phyloP scores from a whole-genome alignment of 2,888 invertebrate species.

The Xestoiulus laeticollis region DNA sequence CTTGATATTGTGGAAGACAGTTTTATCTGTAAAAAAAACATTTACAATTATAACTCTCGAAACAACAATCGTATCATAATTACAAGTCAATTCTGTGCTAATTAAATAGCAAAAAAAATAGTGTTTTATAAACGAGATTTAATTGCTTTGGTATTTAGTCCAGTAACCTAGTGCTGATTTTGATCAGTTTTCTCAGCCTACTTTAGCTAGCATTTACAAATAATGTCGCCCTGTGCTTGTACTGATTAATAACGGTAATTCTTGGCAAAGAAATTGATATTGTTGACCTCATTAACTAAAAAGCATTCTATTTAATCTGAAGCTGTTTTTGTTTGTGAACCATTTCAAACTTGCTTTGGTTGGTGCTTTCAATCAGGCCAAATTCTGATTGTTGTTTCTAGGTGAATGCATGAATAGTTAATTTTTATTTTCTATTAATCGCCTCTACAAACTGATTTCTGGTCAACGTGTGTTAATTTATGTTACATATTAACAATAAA shows the following conservation, averaged over 20 bases:
- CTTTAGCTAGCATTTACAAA: neutral
- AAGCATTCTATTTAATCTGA: neutral
- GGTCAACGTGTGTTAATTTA: no score
- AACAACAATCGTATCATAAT: neutral
- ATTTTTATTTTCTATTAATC: no score
- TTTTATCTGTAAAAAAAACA: neutral
- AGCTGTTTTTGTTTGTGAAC: neutral
- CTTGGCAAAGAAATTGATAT: constrained; percentile 11
- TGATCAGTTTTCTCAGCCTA: constrained; percentile 21
- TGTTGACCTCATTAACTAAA: constrained; percentile 5
- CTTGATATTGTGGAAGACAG: neutral
- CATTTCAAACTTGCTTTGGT: neutral
- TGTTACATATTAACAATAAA: no score
- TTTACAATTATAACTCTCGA: neutral
- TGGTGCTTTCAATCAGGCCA: neutral
- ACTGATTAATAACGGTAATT: neutral
- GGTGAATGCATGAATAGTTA: no score
- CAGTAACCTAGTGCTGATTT: neutral
- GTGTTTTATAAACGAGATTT: neutral
- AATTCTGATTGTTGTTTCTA: neutral
- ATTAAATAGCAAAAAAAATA: neutral
- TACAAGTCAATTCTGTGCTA: neutral
- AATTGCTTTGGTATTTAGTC: constrained; percentile 5
- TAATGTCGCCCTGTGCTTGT: neutral
- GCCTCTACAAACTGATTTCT: no score